phyloP scores from a whole-genome alignment of 2,113 vertebrate species.

The Bombycilla garrulus region DNA sequence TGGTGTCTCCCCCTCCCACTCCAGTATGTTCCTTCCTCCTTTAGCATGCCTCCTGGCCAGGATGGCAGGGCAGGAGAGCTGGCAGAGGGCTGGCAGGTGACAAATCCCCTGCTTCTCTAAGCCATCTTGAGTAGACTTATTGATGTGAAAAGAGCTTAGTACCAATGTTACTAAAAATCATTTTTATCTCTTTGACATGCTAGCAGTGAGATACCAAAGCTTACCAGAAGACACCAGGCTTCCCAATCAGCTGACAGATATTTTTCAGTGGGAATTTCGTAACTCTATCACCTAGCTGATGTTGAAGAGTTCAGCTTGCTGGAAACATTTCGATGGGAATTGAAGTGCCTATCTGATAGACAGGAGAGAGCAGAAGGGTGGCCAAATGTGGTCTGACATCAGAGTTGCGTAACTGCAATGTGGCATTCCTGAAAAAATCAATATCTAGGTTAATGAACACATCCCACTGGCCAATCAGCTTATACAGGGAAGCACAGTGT shows the following conservation, averaged over 20 bases:
- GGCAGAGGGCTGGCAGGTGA: neutral
- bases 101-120: neutral
- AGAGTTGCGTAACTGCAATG: neutral
- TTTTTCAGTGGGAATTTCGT: neutral
- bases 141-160: neutral
- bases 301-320: neutral
- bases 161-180: neutral
- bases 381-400: neutral
- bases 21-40: neutral
- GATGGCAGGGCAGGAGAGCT: neutral
- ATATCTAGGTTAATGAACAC: neutral
- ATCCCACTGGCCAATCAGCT: neutral
- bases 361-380: neutral
- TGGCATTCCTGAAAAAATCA: neutral
- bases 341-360: neutral
- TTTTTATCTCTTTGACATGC: neutral
- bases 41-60: rapidly evolving
- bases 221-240: neutral
- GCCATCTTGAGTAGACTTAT: neutral
- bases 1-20: neutral
- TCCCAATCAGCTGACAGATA: neutral
- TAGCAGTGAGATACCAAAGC: neutral
- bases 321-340: neutral
- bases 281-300: neutral
- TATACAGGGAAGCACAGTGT: neutral